phyloP scores from a whole-genome alignment of 2,113 vertebrate genomes.

The Apistogramma diplotaenia region DNA sequence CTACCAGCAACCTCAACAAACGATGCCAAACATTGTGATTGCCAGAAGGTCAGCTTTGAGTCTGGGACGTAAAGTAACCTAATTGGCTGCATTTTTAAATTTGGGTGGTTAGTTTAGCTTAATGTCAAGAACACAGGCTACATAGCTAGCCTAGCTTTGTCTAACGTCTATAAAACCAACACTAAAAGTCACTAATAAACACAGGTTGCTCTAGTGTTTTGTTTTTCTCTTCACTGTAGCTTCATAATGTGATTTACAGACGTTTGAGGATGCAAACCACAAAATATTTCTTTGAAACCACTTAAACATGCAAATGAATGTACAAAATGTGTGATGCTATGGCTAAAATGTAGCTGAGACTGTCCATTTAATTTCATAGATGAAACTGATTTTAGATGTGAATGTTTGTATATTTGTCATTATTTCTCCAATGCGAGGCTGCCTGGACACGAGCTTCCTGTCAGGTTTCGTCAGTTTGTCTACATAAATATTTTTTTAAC shows the following conservation, averaged over 20 bases:
- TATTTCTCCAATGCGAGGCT: not conserved
- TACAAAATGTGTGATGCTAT: conserved; percentile 11
- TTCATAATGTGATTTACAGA: not conserved
- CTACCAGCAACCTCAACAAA: not conserved
- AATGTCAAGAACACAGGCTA: not conserved
- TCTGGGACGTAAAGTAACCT: not conserved
- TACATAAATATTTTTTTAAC: not conserved
- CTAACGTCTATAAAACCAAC: not conserved
- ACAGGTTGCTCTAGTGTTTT: not conserved
- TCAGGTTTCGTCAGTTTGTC: not conserved
- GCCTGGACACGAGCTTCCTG: not conserved
- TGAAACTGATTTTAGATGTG: not conserved
- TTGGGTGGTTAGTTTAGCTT: not conserved
- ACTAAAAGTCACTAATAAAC: not conserved
- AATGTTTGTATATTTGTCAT: conserved; percentile 2
- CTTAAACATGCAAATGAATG: conserved; percentile 24
- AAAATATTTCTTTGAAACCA: not conserved
- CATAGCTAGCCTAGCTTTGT: not conserved
- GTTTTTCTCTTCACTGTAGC: not conserved
- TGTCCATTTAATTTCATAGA: conserved; percentile 2
- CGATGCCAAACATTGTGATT: not conserved
- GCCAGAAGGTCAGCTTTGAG: not conserved
- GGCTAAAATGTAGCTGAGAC: not conserved
- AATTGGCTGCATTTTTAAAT: not conserved
- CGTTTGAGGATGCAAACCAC: not conserved